phyloP scores from a whole-genome alignment of 1,140 invertebrate species.

The Schlechtendalia chinensis region DNA sequence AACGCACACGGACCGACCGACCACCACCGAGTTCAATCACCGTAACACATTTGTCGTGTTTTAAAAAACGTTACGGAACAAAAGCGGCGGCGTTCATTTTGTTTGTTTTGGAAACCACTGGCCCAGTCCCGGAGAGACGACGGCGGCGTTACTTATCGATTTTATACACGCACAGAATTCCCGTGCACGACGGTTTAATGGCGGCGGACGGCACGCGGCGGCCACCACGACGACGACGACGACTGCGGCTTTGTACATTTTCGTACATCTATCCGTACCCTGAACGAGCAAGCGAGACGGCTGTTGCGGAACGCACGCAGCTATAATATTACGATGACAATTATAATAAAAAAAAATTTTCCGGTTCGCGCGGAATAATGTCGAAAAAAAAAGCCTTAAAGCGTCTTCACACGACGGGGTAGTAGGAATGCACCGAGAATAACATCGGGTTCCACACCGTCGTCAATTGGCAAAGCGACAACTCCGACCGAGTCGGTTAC shows the following conservation, averaged over 20 bases:
- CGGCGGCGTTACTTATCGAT: conserved; percentile 46
- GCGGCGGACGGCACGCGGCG: background rate
- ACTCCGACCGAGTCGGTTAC: background rate
- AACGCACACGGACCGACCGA: background rate
- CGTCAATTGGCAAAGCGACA: conserved; percentile 29
- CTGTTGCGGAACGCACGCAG: background rate
- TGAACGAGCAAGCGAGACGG: background rate
- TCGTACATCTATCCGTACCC: too few species aligned
- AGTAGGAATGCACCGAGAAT: conserved; percentile 21
- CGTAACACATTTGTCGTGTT: conserved; percentile 27
- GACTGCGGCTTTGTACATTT: background rate
- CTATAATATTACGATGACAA: background rate
- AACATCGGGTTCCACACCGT: conserved; percentile 14
- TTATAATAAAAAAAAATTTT: conserved; percentile 18
- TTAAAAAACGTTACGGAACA: background rate
- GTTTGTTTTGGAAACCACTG: conserved; percentile 44
- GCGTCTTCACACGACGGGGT: background rate
- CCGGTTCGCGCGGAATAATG: background rate
- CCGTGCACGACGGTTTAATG: conserved; percentile 34
- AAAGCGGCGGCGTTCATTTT: conserved; percentile 5
- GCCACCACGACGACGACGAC: background rate
- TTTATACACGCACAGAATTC: conserved; percentile 49
- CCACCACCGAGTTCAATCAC: conserved; percentile 37
- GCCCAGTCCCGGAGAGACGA: conserved; percentile 19
- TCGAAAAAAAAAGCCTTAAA: background rate